A percentile compares a stretch with the other conserved stretches of the same genome.
phyloP scores from a whole-genome alignment of 53 echinoderm and acorn worm species.

The Holothuria leucospilota region DNA sequence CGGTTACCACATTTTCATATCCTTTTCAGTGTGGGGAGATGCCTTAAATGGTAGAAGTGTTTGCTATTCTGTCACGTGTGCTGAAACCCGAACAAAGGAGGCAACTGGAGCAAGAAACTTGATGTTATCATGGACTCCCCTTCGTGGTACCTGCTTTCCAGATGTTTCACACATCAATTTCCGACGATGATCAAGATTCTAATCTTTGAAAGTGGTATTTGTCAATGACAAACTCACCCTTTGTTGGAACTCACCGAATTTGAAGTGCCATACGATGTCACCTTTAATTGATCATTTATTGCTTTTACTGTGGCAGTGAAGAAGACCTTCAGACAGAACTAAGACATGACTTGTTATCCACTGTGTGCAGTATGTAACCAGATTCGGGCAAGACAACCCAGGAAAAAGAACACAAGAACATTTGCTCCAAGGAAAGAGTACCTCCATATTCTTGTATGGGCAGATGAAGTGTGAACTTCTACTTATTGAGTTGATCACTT shows the following conservation, averaged over 20 bases:
- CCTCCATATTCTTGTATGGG: too few relatives aligned
- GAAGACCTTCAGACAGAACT: constrained; percentile 37
- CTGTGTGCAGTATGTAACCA: constrained; percentile 49
- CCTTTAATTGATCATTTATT: constrained; percentile 61
- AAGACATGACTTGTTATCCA: constrained; percentile 15
- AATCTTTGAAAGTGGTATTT: constrained; percentile 46
- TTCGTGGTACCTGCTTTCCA: constrained; percentile 33
- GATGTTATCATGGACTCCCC: constrained; percentile 8
- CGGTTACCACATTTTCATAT: not conserved
- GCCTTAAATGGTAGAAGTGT: constrained; percentile 41
- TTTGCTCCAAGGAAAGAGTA: constrained; percentile 46
- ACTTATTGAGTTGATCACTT: too few relatives aligned
- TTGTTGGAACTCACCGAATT: constrained; percentile 41
- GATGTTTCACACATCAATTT: not conserved
- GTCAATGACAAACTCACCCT: constrained; percentile 69
- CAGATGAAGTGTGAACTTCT: too few relatives aligned
- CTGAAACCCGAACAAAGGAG: not conserved
- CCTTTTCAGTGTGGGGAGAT: constrained; percentile 49
- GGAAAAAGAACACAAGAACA: constrained; percentile 52
- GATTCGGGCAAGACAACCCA: constrained; percentile 23
- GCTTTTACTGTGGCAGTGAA: constrained; percentile 63
- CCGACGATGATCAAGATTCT: not conserved
- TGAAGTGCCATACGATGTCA: constrained; percentile 50
- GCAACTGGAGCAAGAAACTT: constrained; percentile 13
- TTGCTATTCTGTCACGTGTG: constrained; percentile 12